A percentile compares a stretch with the other conserved stretches of the same genome.
Evolutionary conservation across 2,113 vertebrate species (phyloP).

Genomic region (Paedocypris sp.): DNA sequence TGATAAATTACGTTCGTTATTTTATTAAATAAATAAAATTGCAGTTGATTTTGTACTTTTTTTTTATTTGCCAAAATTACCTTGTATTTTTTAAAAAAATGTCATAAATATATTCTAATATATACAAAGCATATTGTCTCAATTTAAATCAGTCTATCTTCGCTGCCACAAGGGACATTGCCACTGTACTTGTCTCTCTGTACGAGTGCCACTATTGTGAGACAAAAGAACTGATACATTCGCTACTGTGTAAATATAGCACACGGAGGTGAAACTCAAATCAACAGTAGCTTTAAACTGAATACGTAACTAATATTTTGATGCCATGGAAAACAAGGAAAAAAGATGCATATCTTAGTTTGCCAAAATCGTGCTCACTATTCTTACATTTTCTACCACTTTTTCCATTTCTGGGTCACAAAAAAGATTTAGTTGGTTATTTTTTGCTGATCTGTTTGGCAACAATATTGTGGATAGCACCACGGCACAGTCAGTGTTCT

Average conservation of each 20-base stretch:
- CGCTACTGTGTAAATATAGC: constrained; percentile 17
- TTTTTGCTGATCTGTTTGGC: background rate
- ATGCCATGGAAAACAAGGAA: background rate
- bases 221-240: constrained; percentile 21
- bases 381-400: no score
- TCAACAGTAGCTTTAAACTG: constrained; percentile 20
- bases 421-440: no score
- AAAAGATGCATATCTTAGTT: constrained; percentile 2
- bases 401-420: no score
- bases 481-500: no score
- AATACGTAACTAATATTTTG: constrained; percentile 24
- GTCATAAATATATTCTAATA: background rate
- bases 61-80: no score
- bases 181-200: background rate
- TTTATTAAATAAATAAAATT: no score
- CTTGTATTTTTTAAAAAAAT: no score
- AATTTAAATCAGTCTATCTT: background rate
- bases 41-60: no score
- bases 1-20: no score
- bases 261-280: constrained; percentile 21
- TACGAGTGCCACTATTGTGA: constrained; percentile 13
- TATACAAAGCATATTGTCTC: no score
- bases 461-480: no score
- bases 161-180: constrained; percentile 18
- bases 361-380: no score